Percentiles rank a stretch among this genome's conserved stretches.
These are phyloP conservation scores for Varanus salvator DNA, from an alignment of 2,113 vertebrate genomes.

Conservation along the genomic window DNA sequence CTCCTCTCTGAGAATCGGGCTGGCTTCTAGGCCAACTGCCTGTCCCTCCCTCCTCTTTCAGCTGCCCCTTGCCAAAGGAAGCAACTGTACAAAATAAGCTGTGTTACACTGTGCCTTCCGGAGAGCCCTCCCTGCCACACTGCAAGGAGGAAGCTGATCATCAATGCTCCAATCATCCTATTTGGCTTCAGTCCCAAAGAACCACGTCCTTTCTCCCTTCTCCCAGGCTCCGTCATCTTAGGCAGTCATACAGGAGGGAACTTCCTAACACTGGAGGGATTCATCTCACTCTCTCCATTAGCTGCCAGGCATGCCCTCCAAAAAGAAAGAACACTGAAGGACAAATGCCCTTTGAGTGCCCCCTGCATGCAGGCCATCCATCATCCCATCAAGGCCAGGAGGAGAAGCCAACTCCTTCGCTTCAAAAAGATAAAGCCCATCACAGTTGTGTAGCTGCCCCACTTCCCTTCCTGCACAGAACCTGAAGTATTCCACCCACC, in stretches of 20 bases:
- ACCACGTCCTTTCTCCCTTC: constrained; percentile 5
- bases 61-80: constrained; percentile 25
- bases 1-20: constrained; percentile 1
- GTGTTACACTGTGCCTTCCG: constrained; percentile 20
- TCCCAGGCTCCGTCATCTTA: constrained; percentile 6
- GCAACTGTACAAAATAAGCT: constrained; percentile 16
- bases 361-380: constrained; percentile 26
- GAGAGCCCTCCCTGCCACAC: neutral
- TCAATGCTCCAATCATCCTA: constrained; percentile 27
- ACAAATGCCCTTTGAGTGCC: constrained; percentile 21
- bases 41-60: constrained; percentile 13
- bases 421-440: constrained; percentile 1
- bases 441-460: neutral
- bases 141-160: constrained; percentile 16
- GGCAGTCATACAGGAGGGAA: constrained; percentile 12
- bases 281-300: constrained; percentile 10
- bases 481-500: neutral
- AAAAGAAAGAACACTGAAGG: constrained; percentile 18
- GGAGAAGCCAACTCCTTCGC: neutral
- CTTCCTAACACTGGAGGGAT: constrained; percentile 20
- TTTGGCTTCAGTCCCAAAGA: constrained; percentile 19
- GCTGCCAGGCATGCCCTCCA: constrained; percentile 22
- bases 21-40: neutral
- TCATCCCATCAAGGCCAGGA: constrained; percentile 14
- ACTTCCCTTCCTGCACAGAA: neutral